Base-by-base conservation (phyloP, 2,113 vertebrate species). In the Syngnathus floridae region DNA sequence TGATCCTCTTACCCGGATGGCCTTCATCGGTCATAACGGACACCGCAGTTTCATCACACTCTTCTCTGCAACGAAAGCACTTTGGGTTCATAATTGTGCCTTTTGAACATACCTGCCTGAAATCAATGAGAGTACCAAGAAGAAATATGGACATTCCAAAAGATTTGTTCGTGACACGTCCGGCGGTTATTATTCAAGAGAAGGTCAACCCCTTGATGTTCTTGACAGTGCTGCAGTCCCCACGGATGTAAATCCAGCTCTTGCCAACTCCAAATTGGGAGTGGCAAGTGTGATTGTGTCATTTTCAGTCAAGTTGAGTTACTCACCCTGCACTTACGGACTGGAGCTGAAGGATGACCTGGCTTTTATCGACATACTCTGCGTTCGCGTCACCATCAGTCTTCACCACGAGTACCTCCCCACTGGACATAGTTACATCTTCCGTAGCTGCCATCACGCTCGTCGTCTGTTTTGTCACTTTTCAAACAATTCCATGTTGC, bases 321-420 rank as follows among this genome's bases (percentile, higher is more conserved):
- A 43, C 45, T 88, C 90, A 97, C 95, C 93, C 93, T 68, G 93
- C 84, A 38, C 91, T 87, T 77, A 97, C 92, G 0, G 95, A 93
- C 75, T 97, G 95, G 55, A 98, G 92, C 85, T 98, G 95, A 22
- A 97, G 72, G 69, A 97, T 97, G 80, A 99, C 94, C 86, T 97
- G 95, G 49, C 94, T 94, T 86, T 96, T 97, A 68, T 87, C 93
- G 35, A 92, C 91, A 86, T 96, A 93, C 49, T 92, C 89, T 2
- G 86, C 87, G 73, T 92, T 92, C 13, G 89, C 92, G 71, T 93
- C 93, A 7, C 89, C 89, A 0, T 92, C 90, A 6, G 88, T 84
- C 85, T 95, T 95, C 77, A 97, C 90, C 83, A 96, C 92, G 77
- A 98, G 92, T 80, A 96, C 89, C 75, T 97, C 94, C 64, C 90